Evolutionary conservation across 2,888 invertebrate genomes (phyloP), one percentile per base, ranked within the genome.

Genomic region (Sinhomidia bicolor): DNA sequence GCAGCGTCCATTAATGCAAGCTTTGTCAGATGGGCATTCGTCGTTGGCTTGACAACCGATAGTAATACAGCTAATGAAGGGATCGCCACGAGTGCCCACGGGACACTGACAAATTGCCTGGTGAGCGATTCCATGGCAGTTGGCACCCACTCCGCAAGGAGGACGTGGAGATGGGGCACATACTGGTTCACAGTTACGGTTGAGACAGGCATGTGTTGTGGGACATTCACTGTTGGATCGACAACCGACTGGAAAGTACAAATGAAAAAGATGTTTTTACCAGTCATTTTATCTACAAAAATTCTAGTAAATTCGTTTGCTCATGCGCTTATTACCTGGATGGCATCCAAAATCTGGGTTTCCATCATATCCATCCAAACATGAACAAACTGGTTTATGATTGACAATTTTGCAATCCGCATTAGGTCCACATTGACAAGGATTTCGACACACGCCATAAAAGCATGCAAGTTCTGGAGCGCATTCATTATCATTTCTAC

Each of bases 11-110:
- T 97, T 97, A 41, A 89, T 89, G 32, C 98, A 98, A 93, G 97
- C 96, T 93, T 96, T 96, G 93, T 98, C 97, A 71, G 95, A 94
- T 10, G 98, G 97, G 93, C 98, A 98, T 93, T 98, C 98, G 90
- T 96, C 96, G 93, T 97, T 97, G 62, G 96, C 96, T 93, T 96
- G 95, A 93, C 98, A 98, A 89, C 97, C 98, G 89, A 97, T 96
- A 68, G 92, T 92, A 85, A 92, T 91, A 86, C 93, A 93, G 41
- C 93, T 93, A 9, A 93, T 92, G 44, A 92, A 91, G 9, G 93
- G 93, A 91, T 93, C 93, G 29, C 93, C 93, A 76, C 90, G 91
- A n/a, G 92, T 92, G 2, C 93, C 93, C 5, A 92, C 91, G 14
- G 93, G 93, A 91, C 93, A 93, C 76, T 91, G 92, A 90, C 93